Base-by-base conservation (phyloP, 2,888 invertebrate genomes). In the Tachina grossa region DNA sequence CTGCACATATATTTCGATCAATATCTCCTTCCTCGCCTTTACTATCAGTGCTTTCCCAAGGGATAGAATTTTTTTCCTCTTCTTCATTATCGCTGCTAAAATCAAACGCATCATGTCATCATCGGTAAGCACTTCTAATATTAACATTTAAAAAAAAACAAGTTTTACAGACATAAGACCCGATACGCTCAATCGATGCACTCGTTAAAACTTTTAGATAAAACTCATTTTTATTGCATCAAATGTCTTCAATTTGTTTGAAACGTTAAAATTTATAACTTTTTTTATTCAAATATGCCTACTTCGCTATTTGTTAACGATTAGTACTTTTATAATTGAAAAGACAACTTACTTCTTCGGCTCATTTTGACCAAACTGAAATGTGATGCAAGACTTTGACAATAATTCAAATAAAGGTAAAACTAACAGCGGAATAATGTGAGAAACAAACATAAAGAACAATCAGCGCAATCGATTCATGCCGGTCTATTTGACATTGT, bases 71-170 rank as follows among this genome's bases (percentile, higher is more conserved):
- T 63, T 66, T 80, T 49, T 66, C 57, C 31, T 19, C 47, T 55
- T 65, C 75, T 59, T 75, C 69, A 53, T 69, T 69, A 57, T 82
- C 75, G 39, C 76, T 76, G 41, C 69, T 69, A 43, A 82, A 76
- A 82, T 76, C 63, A 39, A 47, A 57, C 13, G 72, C 74, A 49
- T 72, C 72, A 49, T 66, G 49, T 6, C 66, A 49, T 61, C 61
- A 63, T 63, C 75, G 41, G 22, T 61, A 63, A 63, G n/a, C 41
- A 49, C 53, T 75, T 47, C 63, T 51, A 63, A 51, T n/a, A 75
- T 39, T 41, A 31, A n/a, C n/a, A n/a, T n/a, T n/a, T n/a, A 57
- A 45, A 72, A 71, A 71, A 45, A 72, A 72, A n/a, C n/a, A n/a
- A n/a, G n/a, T n/a, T n/a, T n/a, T n/a, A 57, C 10, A 72, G 13